Percentiles rank a stretch among this genome's conserved stretches.
Evolutionary conservation across 2,888 invertebrate genomes (phyloP).

Genomic region (Carpatolechia fugitivella): DNA sequence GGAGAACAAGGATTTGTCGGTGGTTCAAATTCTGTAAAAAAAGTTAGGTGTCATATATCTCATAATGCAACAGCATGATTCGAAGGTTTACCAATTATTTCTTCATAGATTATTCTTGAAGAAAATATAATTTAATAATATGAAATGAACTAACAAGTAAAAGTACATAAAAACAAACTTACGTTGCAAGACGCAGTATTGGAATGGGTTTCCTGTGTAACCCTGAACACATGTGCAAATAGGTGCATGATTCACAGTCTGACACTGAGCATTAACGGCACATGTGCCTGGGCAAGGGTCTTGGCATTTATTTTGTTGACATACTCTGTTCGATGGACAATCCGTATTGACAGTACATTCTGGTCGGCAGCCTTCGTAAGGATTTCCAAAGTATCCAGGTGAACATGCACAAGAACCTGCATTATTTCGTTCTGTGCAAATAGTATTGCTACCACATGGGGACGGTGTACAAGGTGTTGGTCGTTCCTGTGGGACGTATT

Average conservation of each 20-base stretch:
- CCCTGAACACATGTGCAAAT: constrained; percentile 83
- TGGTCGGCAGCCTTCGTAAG: constrained; percentile 85
- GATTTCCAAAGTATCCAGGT: constrained; percentile 81
- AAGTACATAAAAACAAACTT: constrained; percentile 25
- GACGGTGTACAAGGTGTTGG: constrained; percentile 83
- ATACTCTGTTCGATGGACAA: constrained; percentile 85
- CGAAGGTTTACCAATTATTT: too few species aligned
- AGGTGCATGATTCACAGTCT: constrained; percentile 85
- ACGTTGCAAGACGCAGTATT: constrained; percentile 58
- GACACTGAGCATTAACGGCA: constrained; percentile 85
- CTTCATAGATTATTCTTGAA: too few species aligned
- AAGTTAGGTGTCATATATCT: too few species aligned
- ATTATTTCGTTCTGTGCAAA: constrained; percentile 83
- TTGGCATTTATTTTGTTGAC: constrained; percentile 85
- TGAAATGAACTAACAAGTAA: neutral
- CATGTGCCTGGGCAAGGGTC: constrained; percentile 89
- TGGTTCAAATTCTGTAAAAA: constrained; percentile 51
- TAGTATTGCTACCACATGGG: constrained; percentile 86
- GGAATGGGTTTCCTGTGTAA: constrained; percentile 82
- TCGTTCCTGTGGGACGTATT: constrained; percentile 52
- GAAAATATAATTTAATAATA: too few species aligned
- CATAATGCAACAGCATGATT: too few species aligned
- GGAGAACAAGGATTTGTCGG: constrained; percentile 83
- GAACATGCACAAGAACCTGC: constrained; percentile 86
- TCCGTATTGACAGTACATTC: constrained; percentile 87